Base-by-base conservation (phyloP, 2,888 invertebrate genomes). In the Steinernema hermaphroditum region DNA sequence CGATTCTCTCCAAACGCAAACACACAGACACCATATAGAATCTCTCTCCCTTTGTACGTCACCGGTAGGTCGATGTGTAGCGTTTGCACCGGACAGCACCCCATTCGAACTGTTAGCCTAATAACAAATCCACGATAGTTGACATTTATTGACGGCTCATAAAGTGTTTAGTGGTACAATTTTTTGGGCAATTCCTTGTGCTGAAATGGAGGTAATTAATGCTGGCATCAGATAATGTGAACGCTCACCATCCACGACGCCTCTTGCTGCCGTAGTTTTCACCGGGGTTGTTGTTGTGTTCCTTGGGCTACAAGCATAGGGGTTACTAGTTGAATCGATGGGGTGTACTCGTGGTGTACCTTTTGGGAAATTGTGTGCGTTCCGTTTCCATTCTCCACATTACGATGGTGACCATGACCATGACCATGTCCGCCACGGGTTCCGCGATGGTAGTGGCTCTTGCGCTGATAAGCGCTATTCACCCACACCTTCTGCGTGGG, bases 401-500 rank as follows among this genome's bases (percentile, higher is more conserved):
- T 1, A 19, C 24, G 19, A 24, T 50, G 50, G 12, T 50, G 50
- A 50, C 50, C 50, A 37, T 37, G 37, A 8, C 6, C 37, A 12
- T 37, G 37, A 8, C 37, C 37, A 37, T 37, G 37, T 4, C 37
- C 37, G 4, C 37, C 37, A 50, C 50, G 50, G 24, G 22, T 50
- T 9, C 37, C 37, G 6, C 50, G 19, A 12, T 50, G 19, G 22
- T 50, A 50, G 22, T 50, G 50, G 50, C 12, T 50, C 24, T 50
- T 50, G 19, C 22, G 19, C 50, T 50, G 50, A 24, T 46, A 46
- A 19, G 46, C 46, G n/a, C 50, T 50, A 24, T 50, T 50, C 22
- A 50, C 50, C 50, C 50, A 50, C 19, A 50, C 50, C 24, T 50
- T 50, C 24, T 50, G 50, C 50, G 50, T 50, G 22, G 24, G 24